phyloP scores from a whole-genome alignment of 2,888 invertebrate genomes.

The Carabus problematicus region DNA sequence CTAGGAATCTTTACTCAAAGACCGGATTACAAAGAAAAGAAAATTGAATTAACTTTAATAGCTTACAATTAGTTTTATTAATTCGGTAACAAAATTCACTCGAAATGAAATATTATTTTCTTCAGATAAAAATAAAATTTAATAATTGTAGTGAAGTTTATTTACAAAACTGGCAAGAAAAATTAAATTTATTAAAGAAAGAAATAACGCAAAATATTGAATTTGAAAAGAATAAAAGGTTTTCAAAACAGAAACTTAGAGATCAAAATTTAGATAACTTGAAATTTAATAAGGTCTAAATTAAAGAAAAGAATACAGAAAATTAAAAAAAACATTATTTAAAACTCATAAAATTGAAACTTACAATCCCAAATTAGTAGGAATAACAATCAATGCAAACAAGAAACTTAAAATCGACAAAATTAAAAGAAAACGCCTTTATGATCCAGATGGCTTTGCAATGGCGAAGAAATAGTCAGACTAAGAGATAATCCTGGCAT shows the following conservation, averaged over 20 bases:
- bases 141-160: background rate
- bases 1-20: slow-evolving; percentile 7
- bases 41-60: slow-evolving; percentile 5
- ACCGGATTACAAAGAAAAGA: background rate
- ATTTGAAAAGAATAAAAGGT: too few species aligned
- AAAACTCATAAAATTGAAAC: slow-evolving; percentile 12
- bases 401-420: slow-evolving; percentile 11
- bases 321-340: slow-evolving; percentile 18
- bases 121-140: slow-evolving; percentile 11
- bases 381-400: too few species aligned
- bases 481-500: background rate
- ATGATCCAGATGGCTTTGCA: slow-evolving; percentile 6
- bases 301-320: slow-evolving; percentile 11
- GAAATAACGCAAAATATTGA: too few species aligned
- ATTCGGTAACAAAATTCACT: too few species aligned
- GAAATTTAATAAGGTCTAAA: background rate
- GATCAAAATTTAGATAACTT: too few species aligned
- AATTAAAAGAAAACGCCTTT: slow-evolving; percentile 21
- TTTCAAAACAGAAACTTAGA: too few species aligned
- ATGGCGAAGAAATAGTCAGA: too few species aligned
- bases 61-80: too few species aligned
- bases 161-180: too few species aligned
- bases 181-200: too few species aligned
- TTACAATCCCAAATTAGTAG: slow-evolving; percentile 13
- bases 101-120: background rate